Evolutionary conservation across 1,140 invertebrate species (phyloP), one percentile per base, ranked within the genome.

Genomic region (Littorina saxatilis): DNA sequence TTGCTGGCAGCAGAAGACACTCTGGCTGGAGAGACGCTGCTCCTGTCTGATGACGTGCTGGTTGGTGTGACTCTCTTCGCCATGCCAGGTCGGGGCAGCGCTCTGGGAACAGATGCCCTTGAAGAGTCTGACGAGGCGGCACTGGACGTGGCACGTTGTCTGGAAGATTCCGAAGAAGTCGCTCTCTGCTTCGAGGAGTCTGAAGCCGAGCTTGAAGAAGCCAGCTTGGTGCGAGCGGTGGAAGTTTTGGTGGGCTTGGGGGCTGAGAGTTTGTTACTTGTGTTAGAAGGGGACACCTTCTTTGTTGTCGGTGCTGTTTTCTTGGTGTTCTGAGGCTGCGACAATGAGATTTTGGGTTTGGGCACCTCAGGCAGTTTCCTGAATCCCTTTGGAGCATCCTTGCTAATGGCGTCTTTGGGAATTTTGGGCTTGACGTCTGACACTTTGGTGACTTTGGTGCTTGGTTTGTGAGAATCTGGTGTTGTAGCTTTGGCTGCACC

Each of bases 281-380:
- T 35, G 20, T 20, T 27, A 27, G 37, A 35, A 37, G 2, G 20
- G 4, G 35, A 11, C 0, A 58, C 20, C 39, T 78, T 78, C 55
- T 47, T 40, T 3, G 58, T 20, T 66, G 37, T 17, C 5, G 58
- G 29, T 15, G 20, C 76, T 17, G 47, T 15, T 27, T 50, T 52
- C n/a, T 73, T 73, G 4, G 37, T 17, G 32, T 63, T 78, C 58
- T 63, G 55, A 3, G 58, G 35, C 37, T 78, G 76, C 43, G 76
- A 58, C 37, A 66, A 35, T n/a, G 76, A 63, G 2, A 63, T 20
- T 61, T 77, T 61, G 55, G 55, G 74, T 78, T 83, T 83, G 15
- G 82, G 79, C 40, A 81, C 29, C n/a, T 81, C 79, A 17, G 82
- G 73, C 5, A 81, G 74, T 78, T 78, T 83, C 35, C 82, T 63